Percentiles rank a stretch among this genome's conserved stretches.
Evolutionary conservation across 2,888 invertebrate genomes (phyloP).

Genomic region (Melolontha melolontha): DNA sequence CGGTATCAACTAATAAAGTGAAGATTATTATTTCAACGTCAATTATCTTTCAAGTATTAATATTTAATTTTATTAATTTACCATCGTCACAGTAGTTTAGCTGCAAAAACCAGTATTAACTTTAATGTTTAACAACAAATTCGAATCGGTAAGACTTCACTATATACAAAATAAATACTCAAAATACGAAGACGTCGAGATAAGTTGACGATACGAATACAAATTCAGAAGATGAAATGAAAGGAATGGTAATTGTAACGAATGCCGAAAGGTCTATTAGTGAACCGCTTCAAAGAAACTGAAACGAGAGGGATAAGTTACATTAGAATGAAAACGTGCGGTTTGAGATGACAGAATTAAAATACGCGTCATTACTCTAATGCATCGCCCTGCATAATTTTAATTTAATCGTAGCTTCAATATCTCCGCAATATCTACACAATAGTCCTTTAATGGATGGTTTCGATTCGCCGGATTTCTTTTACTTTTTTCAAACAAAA

Average conservation of each 20-base stretch:
- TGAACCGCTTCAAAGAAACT: conserved; percentile 35
- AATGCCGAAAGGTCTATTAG: conserved; percentile 31
- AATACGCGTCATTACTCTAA: conserved; percentile 37
- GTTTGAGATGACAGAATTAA: conserved; percentile 33
- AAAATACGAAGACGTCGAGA: conserved; percentile 17
- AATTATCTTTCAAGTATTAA: no score
- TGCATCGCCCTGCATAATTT: conserved; percentile 42
- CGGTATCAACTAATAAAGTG: no score
- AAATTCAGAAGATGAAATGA: conserved; percentile 28
- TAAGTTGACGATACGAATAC: conserved; percentile 17
- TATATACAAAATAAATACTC: conserved; percentile 1
- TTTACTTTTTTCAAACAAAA: no score
- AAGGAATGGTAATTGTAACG: conserved; percentile 25
- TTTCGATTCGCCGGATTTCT: no score
- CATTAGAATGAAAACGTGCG: conserved; percentile 32
- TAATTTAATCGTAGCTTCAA: conserved; percentile 39
- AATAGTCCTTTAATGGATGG: no score
- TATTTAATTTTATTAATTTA: no score
- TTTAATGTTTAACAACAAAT: no score
- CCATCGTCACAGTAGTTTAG: no score
- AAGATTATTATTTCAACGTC: no score
- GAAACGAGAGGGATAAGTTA: conserved; percentile 20
- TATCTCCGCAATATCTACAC: neutral
- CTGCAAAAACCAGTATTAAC: no score
- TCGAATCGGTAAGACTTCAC: no score